Evolutionary conservation across 2,797 vertebrate genomes (phyloP).

Genomic region (Mycteria americana): DNA sequence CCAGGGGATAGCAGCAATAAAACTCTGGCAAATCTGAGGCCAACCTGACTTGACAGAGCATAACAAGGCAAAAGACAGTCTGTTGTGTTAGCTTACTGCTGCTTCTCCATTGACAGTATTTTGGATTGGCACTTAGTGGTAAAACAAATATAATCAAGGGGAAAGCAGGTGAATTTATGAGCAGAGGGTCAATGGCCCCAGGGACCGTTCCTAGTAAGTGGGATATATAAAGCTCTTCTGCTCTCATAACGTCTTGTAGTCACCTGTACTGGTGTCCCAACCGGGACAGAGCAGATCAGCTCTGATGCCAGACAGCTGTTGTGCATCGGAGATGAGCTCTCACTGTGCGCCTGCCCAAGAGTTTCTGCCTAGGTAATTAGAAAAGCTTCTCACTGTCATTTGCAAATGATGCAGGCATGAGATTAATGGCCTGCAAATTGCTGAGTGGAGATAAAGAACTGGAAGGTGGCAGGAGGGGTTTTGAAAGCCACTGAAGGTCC

Average conservation of each 20-base stretch:
- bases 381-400: neutral
- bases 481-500: neutral
- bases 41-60: neutral
- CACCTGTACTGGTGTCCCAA: accelerated
- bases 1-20: neutral
- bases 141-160: neutral
- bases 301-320: neutral
- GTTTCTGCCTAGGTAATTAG: neutral
- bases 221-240: neutral
- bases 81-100: neutral
- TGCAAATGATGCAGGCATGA: neutral
- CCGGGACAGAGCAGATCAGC: neutral
- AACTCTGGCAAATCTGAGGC: constrained; percentile 8
- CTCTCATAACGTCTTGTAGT: neutral
- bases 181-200: neutral
- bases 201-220: neutral
- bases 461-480: neutral
- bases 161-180: neutral
- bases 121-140: neutral
- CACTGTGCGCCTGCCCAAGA: neutral
- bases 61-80: neutral
- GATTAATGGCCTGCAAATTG: neutral
- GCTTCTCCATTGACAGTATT: neutral
- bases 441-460: neutral
- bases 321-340: neutral